phyloP scores from a whole-genome alignment of 2,113 vertebrate genomes.

The Eira barbara region DNA sequence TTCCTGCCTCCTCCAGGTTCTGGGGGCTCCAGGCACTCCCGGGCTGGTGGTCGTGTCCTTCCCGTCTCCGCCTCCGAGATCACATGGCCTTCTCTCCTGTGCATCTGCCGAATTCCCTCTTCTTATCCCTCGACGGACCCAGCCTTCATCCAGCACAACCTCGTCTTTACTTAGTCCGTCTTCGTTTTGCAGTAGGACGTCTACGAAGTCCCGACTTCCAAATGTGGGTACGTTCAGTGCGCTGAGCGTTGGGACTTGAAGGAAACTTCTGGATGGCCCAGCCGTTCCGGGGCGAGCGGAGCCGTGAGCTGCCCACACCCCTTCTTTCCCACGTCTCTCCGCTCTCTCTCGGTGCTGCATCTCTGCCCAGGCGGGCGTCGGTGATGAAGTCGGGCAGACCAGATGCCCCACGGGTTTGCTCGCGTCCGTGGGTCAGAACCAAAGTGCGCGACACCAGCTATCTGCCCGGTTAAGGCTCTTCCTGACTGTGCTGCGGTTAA shows the following conservation, averaged over 20 bases:
- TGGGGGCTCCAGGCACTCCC: accelerated
- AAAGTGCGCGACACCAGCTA: accelerated
- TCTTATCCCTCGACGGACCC: accelerated
- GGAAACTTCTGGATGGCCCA: accelerated
- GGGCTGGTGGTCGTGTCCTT: neutral
- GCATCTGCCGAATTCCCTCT: neutral
- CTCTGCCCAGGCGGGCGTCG: accelerated
- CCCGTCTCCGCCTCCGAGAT: neutral
- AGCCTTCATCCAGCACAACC: accelerated
- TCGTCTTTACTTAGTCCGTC: neutral
- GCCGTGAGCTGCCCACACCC: accelerated
- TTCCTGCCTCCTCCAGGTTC: too few relatives aligned
- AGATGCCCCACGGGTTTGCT: accelerated
- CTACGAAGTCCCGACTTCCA: neutral
- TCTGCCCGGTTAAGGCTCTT: accelerated
- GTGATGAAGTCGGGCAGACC: accelerated
- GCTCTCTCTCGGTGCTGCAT: accelerated
- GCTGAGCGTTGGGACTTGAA: neutral
- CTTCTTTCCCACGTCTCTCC: accelerated
- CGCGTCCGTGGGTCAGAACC: neutral
- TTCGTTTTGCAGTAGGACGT: neutral
- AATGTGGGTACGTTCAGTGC: neutral
- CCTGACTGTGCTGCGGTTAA: neutral
- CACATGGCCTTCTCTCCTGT: neutral
- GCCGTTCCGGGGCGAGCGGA: neutral